Evolutionary conservation across 2,113 vertebrate species (phyloP).

Genomic region (Puntigrus tetrazona): DNA sequence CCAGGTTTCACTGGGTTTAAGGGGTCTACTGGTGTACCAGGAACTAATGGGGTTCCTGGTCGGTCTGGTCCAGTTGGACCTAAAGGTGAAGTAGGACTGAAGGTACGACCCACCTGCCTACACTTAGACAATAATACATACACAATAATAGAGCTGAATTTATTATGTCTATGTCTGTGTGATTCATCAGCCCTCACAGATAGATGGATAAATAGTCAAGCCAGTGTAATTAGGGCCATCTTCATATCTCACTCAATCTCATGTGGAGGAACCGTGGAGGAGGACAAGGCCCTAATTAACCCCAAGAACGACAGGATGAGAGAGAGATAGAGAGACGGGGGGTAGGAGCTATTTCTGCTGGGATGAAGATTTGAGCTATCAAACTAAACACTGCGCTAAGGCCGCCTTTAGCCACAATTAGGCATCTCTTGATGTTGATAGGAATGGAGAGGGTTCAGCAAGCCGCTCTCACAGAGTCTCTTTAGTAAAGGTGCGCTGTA

Average conservation of each 20-base stretch:
- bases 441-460: slow-evolving; percentile 39
- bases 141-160: not conserved
- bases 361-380: slow-evolving; percentile 57
- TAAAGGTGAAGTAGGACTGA: slow-evolving; percentile 73
- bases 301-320: slow-evolving; percentile 28
- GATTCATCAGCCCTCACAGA: slow-evolving; percentile 30
- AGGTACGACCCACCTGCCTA: slow-evolving; percentile 69
- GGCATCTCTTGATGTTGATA: slow-evolving; percentile 56
- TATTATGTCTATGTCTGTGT: slow-evolving; percentile 8
- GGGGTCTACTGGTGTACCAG: slow-evolving; percentile 75
- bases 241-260: slow-evolving; percentile 22
- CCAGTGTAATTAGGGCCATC: slow-evolving; percentile 27
- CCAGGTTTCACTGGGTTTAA: slow-evolving; percentile 84
- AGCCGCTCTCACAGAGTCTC: not conserved
- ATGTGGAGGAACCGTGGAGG: slow-evolving; percentile 27
- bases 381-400: slow-evolving; percentile 64
- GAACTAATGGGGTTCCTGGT: slow-evolving; percentile 71
- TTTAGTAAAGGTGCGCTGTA: slow-evolving; percentile 22
- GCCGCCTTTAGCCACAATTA: slow-evolving; percentile 69
- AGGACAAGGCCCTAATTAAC: slow-evolving; percentile 61
- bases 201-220: slow-evolving; percentile 37
- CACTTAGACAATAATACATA: not conserved
- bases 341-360: slow-evolving; percentile 60
- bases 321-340: not conserved
- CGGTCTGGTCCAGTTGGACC: slow-evolving; percentile 71